These are phyloP conservation scores for Mesorhabditis sp. DNA, from an alignment of 2,888 invertebrate species.

Conservation along the genomic window DNA sequence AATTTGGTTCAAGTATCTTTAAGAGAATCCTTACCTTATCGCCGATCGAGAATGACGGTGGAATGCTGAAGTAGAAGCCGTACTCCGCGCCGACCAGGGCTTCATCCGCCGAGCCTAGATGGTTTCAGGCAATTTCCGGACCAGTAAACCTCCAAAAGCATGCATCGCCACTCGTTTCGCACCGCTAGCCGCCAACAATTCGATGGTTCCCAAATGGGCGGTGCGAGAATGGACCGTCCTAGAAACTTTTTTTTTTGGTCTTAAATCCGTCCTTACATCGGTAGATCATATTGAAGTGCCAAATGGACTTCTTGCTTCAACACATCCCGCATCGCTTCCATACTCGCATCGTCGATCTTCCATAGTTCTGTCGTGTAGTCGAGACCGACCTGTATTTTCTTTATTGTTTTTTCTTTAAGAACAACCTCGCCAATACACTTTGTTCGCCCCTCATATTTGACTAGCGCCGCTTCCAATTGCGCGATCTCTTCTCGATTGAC, in stretches of 20 bases:
- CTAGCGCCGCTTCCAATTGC: conserved; percentile 54
- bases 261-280: conserved; percentile 36
- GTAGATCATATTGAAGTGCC: conserved; percentile 37
- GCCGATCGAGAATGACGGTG: conserved; percentile 53
- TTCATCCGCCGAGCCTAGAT: conserved; percentile 52
- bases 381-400: conserved; percentile 58
- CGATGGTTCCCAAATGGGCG: conserved; percentile 60
- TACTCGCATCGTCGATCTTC: conserved; percentile 56
- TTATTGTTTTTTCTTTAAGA: neutral
- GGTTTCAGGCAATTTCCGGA: neutral
- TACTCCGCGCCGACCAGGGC: conserved; percentile 58
- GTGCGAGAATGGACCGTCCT: conserved; percentile 63
- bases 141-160: conserved; percentile 59
- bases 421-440: conserved; percentile 60
- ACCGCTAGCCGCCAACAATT: conserved; percentile 56
- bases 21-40: conserved; percentile 18
- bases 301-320: conserved; percentile 58
- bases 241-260: conserved; percentile 15
- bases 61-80: conserved; percentile 61
- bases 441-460: conserved; percentile 53
- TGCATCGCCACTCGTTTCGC: conserved; percentile 59
- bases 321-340: conserved; percentile 58
- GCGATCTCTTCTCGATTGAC: conserved; percentile 53
- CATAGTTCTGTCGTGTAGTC: conserved; percentile 60
- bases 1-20: neutral